phyloP scores from a whole-genome alignment of 2,797 vertebrate species.

The Acanthurus lineatus region DNA sequence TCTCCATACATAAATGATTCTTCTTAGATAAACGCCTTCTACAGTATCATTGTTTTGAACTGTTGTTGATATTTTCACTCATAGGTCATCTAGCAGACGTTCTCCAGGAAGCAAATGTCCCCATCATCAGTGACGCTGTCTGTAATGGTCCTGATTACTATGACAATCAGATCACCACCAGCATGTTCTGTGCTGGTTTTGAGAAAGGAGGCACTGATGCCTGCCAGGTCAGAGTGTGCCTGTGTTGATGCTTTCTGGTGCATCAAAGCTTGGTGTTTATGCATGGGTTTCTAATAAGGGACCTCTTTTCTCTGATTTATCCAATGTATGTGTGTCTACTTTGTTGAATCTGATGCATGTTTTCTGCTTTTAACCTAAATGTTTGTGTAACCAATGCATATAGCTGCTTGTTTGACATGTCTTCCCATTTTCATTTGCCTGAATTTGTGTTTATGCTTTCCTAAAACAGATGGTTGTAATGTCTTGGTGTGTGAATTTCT shows the following conservation, averaged over 20 bases:
- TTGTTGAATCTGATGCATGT: neutral
- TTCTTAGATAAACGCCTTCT: too few species aligned
- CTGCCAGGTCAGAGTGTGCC: slow-evolving; percentile 87
- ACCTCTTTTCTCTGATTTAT: neutral
- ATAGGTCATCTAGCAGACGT: slow-evolving; percentile 89
- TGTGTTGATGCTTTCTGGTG: slow-evolving; percentile 3
- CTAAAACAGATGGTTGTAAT: neutral
- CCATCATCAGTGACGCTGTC: slow-evolving; percentile 90
- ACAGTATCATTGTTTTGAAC: neutral
- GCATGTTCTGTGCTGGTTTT: slow-evolving; percentile 95
- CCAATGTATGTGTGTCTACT: neutral
- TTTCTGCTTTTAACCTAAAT: neutral
- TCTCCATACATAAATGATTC: too few species aligned
- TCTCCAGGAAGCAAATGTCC: slow-evolving; percentile 91
- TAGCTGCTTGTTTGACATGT: neutral
- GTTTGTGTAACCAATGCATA: neutral
- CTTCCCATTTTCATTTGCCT: neutral
- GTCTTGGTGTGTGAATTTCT: slow-evolving; percentile 8
- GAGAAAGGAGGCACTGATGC: slow-evolving; percentile 92
- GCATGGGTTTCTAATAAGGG: neutral
- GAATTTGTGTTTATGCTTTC: neutral
- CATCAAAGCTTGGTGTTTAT: neutral
- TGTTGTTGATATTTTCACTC: slow-evolving; percentile 1
- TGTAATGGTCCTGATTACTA: slow-evolving; percentile 93
- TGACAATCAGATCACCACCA: slow-evolving; percentile 92